Conservation (phyloP, 2,888 invertebrate genomes). For the Macaria notata region DNA sequence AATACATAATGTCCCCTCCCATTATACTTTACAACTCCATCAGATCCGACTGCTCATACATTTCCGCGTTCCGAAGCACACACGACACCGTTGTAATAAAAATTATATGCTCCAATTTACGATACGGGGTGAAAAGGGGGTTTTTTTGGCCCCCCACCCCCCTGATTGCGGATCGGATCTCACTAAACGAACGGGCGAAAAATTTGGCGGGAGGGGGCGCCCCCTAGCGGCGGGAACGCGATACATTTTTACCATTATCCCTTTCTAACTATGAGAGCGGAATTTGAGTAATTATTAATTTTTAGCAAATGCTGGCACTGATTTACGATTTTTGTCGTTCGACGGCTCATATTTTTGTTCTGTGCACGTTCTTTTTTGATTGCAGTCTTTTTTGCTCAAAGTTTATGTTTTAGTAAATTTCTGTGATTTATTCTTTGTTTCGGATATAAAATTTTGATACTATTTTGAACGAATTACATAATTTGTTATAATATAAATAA, state of each 20-base stretch:
- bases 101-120: constrained; percentile 83
- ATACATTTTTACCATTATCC: constrained; percentile 79
- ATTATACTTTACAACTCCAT: constrained; percentile 4
- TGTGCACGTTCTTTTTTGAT: constrained; percentile 6
- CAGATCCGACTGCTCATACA: constrained; percentile 20
- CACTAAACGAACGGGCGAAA: constrained; percentile 74
- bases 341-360: background rate
- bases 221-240: constrained; percentile 55
- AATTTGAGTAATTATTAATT: constrained; percentile 74
- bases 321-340: constrained; percentile 25
- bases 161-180: constrained; percentile 80
- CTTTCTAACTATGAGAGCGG: constrained; percentile 72
- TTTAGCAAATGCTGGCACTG: constrained; percentile 45
- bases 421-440: too few relatives aligned
- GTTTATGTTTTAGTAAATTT: background rate
- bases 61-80: constrained; percentile 46
- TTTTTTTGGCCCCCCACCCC: constrained; percentile 46
- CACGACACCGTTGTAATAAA: constrained; percentile 79
- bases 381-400: background rate
- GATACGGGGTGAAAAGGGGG: constrained; percentile 55
- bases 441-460: too few relatives aligned
- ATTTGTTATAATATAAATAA: too few relatives aligned
- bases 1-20: background rate
- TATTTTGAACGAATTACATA: too few relatives aligned
- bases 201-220: constrained; percentile 56